phyloP scores from a whole-genome alignment of 2,113 vertebrate genomes.

The Eulacestoma nigropectus region DNA sequence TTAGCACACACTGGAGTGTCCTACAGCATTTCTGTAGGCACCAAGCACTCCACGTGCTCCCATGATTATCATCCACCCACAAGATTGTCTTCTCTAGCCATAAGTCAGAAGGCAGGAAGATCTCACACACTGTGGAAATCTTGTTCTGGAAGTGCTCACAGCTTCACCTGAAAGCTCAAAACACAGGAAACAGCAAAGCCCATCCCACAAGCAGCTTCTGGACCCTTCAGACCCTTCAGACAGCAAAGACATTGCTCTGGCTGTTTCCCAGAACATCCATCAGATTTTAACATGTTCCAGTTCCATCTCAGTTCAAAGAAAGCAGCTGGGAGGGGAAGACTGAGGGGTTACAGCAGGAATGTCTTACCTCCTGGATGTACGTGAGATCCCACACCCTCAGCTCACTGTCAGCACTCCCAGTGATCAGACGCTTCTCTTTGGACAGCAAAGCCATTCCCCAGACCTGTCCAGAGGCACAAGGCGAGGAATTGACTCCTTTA shows the following conservation, averaged over 20 bases:
- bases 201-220: not conserved
- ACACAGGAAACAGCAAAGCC: not conserved
- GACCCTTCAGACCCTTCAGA: not conserved
- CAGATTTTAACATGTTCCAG: not conserved
- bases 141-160: not conserved
- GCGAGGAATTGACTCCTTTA: not conserved
- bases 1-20: not conserved
- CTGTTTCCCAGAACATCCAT: not conserved
- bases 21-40: not conserved
- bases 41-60: not conserved
- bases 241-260: not conserved
- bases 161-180: not conserved
- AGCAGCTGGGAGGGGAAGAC: not conserved
- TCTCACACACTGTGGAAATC: not conserved
- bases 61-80: not conserved
- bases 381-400: constrained; percentile 89
- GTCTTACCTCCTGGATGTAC: constrained; percentile 69
- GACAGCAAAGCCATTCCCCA: constrained; percentile 89
- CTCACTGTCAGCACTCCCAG: constrained; percentile 91
- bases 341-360: not conserved
- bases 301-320: not conserved
- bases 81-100: not conserved
- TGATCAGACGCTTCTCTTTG: constrained; percentile 82
- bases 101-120: not conserved
- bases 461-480: constrained; percentile 71